Conservation (phyloP, 1,140 invertebrate genomes). For the Drosophila suzukii region DNA sequence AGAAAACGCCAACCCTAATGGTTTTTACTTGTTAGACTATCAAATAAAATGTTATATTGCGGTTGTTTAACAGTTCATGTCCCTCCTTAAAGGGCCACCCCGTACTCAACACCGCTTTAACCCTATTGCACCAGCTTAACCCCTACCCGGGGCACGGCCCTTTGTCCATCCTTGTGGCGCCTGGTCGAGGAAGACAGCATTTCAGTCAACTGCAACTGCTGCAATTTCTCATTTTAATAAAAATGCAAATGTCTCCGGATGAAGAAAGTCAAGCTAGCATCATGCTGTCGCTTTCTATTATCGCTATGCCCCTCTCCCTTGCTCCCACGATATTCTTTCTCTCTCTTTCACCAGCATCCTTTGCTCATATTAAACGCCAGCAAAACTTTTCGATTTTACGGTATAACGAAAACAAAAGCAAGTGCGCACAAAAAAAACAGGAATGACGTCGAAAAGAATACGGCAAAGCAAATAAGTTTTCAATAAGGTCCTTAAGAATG, state of each 20-base stretch:
- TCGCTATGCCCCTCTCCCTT: conserved; percentile 7
- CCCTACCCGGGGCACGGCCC: not conserved
- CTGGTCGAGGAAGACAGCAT: conserved; percentile 23
- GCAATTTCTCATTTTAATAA: conserved; percentile 80
- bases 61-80: conserved; percentile 16
- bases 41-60: conserved; percentile 30
- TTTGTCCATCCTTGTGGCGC: conserved; percentile 47
- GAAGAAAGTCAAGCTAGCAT: conserved; percentile 67
- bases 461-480: conserved; percentile 60
- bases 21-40: conserved; percentile 12
- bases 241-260: conserved; percentile 73
- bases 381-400: conserved; percentile 71
- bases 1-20: not conserved
- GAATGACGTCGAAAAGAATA: conserved; percentile 4
- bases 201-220: conserved; percentile 65
- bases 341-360: not conserved
- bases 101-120: not conserved
- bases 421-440: conserved; percentile 13
- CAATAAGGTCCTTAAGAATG: conserved; percentile 60
- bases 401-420: conserved; percentile 39
- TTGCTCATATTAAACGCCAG: conserved; percentile 64
- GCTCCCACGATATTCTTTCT: not conserved
- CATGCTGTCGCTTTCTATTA: conserved; percentile 19
- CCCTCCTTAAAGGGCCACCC: not conserved
- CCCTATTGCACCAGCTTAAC: conserved; percentile 4